Evolutionary conservation across 2,888 invertebrate genomes (phyloP).

Genomic region (Argyra leucocephala): DNA sequence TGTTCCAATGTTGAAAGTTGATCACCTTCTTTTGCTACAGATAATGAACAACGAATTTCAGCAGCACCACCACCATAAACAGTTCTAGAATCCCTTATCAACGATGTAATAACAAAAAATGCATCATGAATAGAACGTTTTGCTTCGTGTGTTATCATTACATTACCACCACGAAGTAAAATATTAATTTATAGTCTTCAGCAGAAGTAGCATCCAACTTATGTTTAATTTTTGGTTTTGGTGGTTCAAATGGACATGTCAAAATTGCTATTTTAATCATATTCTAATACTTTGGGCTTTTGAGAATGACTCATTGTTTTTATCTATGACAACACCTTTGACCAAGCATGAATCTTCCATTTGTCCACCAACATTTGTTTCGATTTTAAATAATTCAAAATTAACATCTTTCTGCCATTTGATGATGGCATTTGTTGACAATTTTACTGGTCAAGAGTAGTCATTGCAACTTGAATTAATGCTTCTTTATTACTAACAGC

Average conservation of each 20-base stretch:
- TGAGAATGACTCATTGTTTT: slow-evolving; percentile 99
- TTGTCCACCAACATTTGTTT: slow-evolving; percentile 92
- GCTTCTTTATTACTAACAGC: slow-evolving; percentile 75
- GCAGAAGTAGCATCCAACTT: slow-evolving; percentile 95
- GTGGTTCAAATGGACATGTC: slow-evolving; percentile 99
- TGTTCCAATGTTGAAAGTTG: slow-evolving; percentile 84
- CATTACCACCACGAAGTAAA: slow-evolving; percentile 81
- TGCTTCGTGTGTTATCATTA: slow-evolving; percentile 82
- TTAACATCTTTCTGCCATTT: slow-evolving; percentile 99
- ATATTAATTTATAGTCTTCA: slow-evolving; percentile 94
- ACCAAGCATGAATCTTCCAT: slow-evolving; percentile 95
- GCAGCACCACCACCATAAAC: slow-evolving; percentile 98
- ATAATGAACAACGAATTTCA: slow-evolving; percentile 88
- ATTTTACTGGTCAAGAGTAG: slow-evolving; percentile 95
- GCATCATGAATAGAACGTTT: slow-evolving; percentile 90
- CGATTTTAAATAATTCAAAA: slow-evolving; percentile 97
- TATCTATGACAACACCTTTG: slow-evolving; percentile 93
- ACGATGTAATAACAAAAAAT: slow-evolving; percentile 62
- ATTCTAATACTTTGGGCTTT: slow-evolving; percentile 85
- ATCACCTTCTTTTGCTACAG: slow-evolving; percentile 82
- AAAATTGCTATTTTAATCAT: slow-evolving; percentile 95
- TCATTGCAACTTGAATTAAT: slow-evolving; percentile 91
- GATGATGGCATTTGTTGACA: slow-evolving; percentile 89
- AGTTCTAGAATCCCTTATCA: slow-evolving; percentile 71
- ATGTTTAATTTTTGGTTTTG: slow-evolving; percentile 99